Evolutionary conservation across 2,113 vertebrate genomes (phyloP).

Genomic region (Rhabdornis inornatus): DNA sequence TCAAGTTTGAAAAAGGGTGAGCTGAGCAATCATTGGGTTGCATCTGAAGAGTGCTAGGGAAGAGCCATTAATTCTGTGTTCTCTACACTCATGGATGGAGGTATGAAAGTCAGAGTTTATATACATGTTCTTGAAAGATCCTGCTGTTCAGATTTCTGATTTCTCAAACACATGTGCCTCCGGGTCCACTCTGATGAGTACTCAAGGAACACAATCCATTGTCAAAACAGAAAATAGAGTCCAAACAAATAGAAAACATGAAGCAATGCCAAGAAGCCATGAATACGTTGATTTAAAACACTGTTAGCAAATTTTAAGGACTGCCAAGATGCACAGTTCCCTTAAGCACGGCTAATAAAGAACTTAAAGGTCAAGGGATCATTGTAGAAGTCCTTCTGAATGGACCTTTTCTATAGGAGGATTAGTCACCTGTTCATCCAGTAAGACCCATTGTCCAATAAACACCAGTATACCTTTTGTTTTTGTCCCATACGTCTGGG

Average conservation of each 20-base stretch:
- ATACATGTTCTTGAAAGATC: not conserved
- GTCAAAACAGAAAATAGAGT: not conserved
- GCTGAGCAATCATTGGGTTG: not conserved
- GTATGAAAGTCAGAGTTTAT: not conserved
- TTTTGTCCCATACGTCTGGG: not conserved
- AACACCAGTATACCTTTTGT: not conserved
- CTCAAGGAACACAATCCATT: not conserved
- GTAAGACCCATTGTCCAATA: not conserved
- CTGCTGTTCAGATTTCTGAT: not conserved
- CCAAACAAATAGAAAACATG: not conserved
- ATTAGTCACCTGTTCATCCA: not conserved
- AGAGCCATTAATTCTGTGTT: not conserved
- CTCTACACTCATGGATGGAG: not conserved
- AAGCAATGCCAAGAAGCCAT: not conserved
- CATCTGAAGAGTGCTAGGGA: not conserved
- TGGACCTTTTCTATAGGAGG: not conserved
- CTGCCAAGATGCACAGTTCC: not conserved
- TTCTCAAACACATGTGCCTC: not conserved
- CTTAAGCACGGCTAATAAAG: not conserved
- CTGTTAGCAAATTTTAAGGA: not conserved
- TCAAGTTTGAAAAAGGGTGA: not conserved
- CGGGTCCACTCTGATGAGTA: not conserved
- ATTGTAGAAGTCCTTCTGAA: not conserved
- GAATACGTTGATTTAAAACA: not conserved
- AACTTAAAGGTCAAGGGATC: not conserved